A percentile compares a stretch with the other conserved stretches of the same genome.
These are phyloP conservation scores for Ploceus nigricollis DNA, from an alignment of 2,113 vertebrate genomes.

Conservation along the genomic window DNA sequence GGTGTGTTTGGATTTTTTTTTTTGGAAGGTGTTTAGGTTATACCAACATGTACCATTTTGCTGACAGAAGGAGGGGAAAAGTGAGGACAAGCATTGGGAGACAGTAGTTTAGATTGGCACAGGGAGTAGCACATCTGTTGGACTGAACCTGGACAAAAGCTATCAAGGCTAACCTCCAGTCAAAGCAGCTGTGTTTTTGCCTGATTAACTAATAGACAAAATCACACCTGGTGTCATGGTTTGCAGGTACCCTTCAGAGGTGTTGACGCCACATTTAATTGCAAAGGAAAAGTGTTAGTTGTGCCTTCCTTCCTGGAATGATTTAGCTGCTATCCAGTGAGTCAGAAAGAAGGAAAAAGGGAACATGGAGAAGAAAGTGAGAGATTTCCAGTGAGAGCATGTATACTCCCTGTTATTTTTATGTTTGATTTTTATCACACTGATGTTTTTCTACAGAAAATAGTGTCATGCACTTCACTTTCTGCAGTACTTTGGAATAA, in stretches of 20 bases:
- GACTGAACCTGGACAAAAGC: neutral
- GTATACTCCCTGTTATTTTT: neutral
- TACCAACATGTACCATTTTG: neutral
- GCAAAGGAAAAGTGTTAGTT: neutral
- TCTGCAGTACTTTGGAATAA: neutral
- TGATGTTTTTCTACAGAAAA: neutral
- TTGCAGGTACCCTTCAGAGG: neutral
- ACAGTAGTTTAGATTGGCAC: neutral
- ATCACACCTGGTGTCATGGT: neutral
- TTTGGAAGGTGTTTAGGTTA: fast-evolving
- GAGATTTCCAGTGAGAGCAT: neutral
- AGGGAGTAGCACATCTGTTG: neutral
- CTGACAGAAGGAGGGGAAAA: neutral
- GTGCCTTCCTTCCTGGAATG: neutral
- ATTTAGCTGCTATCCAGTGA: neutral
- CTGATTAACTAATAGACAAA: neutral
- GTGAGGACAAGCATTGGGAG: neutral
- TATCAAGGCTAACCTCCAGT: neutral
- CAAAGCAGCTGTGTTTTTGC: neutral
- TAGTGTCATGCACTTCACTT: neutral
- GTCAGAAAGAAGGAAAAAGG: neutral
- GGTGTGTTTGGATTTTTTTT: neutral
- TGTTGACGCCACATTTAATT: neutral
- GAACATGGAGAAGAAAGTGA: neutral
- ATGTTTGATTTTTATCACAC: neutral